phyloP scores from a whole-genome alignment of 2,888 invertebrate genomes.

The Iselma pallidipennis region DNA sequence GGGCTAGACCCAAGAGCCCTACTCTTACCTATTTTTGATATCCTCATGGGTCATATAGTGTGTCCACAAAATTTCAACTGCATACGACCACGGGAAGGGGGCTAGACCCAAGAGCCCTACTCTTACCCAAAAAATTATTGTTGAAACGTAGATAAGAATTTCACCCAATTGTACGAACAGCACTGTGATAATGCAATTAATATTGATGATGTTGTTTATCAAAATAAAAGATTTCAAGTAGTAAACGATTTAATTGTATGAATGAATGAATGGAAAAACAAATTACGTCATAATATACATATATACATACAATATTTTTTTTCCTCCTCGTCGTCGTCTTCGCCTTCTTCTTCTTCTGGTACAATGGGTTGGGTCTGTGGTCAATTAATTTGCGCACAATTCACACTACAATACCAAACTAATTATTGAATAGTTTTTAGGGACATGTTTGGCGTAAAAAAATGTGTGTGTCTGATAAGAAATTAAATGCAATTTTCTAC shows the following conservation, averaged over 20 bases:
- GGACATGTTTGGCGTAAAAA: background rate
- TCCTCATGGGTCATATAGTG: too few species aligned
- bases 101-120: too few species aligned
- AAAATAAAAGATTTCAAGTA: slow-evolving; percentile 1
- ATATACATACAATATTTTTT: slow-evolving; percentile 8
- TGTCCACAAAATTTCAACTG: too few species aligned
- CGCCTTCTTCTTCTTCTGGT: background rate
- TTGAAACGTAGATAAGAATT: slow-evolving; percentile 4
- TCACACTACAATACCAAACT: background rate
- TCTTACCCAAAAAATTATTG: slow-evolving; percentile 11
- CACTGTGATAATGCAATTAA: background rate
- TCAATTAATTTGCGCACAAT: background rate
- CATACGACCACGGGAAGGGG: too few species aligned
- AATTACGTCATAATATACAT: slow-evolving; percentile 38
- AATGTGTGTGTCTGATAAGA: too few species aligned
- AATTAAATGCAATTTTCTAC: background rate
- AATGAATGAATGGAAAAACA: slow-evolving; percentile 24
- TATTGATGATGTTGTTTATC: slow-evolving; percentile 5
- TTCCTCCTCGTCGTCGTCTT: background rate
- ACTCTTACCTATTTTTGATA: too few species aligned
- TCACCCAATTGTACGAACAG: background rate
- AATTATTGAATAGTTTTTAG: background rate
- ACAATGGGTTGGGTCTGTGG: background rate
- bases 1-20: too few species aligned
- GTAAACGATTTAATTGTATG: slow-evolving; percentile 14